Evolutionary conservation across 92 coral and sea anemone species (phyloP).

Genomic region (Palythoa grandis): DNA sequence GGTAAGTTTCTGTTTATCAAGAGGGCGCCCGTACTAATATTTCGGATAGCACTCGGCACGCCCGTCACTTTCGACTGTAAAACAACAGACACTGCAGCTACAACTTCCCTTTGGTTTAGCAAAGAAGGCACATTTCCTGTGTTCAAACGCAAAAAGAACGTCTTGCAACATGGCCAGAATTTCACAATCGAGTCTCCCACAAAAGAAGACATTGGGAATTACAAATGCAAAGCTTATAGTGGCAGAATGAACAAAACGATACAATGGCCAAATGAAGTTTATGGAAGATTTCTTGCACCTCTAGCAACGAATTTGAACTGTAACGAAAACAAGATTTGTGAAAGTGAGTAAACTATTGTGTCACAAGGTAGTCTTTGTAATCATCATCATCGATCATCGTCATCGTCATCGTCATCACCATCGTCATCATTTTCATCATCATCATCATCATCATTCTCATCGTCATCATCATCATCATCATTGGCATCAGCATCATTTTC

Average conservation of each 20-base stretch:
- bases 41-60: constrained; percentile 8
- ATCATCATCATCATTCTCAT: too few species aligned
- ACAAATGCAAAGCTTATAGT: background rate
- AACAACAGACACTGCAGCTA: constrained; percentile 12
- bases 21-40: constrained; percentile 17
- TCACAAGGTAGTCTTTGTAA: background rate
- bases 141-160: background rate
- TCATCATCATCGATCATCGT: background rate
- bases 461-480: too few species aligned
- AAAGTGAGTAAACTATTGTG: background rate
- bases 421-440: too few species aligned
- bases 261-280: background rate
- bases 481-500: too few species aligned
- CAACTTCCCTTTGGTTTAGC: constrained; percentile 18
- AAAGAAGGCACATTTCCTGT: background rate
- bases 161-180: background rate
- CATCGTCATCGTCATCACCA: background rate
- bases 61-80: constrained; percentile 17
- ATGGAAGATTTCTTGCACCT: constrained; percentile 4
- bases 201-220: background rate
- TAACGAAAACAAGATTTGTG: background rate
- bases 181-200: constrained; percentile 18
- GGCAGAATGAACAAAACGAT: background rate
- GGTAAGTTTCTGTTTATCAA: constrained; percentile 12
- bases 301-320: background rate